Evolutionary conservation across 2,113 vertebrate species (phyloP).

Genomic region (Ondatra zibethicus): DNA sequence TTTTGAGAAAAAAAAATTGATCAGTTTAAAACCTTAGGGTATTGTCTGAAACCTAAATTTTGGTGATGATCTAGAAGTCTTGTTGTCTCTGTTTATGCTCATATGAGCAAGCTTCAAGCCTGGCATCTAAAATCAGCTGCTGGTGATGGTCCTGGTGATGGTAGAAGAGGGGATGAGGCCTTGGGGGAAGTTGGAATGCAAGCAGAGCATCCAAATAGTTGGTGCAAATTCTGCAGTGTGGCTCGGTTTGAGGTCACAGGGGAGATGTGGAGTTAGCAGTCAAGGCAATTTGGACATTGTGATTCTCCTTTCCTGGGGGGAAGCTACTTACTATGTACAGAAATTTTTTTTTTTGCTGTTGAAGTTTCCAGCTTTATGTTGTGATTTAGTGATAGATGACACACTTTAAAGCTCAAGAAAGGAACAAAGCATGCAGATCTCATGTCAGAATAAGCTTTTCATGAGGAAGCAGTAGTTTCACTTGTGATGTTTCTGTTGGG

Average conservation of each 20-base stretch:
- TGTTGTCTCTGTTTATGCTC: neutral
- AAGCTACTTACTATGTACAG: neutral
- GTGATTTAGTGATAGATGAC: neutral
- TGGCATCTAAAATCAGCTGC: neutral
- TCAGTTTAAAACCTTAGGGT: neutral
- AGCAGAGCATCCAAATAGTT: neutral
- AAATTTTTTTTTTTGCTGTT: neutral
- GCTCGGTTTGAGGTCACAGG: too few species aligned
- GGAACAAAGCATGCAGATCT: neutral
- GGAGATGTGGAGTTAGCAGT: too few species aligned
- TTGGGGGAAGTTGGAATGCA: neutral
- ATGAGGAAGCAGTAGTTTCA: neutral
- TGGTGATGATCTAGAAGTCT: neutral
- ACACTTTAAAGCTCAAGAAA: neutral
- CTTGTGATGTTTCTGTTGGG: neutral
- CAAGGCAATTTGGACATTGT: neutral
- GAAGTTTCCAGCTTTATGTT: neutral
- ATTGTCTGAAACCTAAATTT: neutral
- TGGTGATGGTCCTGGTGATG: too few species aligned
- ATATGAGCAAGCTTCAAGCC: neutral
- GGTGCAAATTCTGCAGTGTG: too few species aligned
- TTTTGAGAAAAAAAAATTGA: neutral
- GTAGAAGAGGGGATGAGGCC: fast-evolving
- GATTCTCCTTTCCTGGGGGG: neutral
- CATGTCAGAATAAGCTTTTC: neutral